Conservation (phyloP, 2,797 vertebrate genomes). For the Rhinella marina region DNA sequence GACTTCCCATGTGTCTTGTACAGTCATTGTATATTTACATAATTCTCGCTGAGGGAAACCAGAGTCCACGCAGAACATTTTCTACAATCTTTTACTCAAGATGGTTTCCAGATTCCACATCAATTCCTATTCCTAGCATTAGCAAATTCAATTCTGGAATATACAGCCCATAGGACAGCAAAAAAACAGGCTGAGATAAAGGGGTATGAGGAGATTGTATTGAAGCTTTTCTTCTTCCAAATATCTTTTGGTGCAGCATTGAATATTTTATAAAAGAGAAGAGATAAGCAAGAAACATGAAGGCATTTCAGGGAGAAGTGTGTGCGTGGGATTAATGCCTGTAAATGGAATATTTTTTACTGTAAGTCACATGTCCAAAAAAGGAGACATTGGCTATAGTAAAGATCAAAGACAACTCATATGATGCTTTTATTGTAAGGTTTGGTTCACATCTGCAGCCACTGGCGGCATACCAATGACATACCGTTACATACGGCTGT, state of each 20-base stretch:
- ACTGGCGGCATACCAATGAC: too few species aligned
- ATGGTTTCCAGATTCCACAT: slow-evolving; percentile 48
- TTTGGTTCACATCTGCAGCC: too few species aligned
- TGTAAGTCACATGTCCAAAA: too few species aligned
- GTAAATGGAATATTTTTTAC: too few species aligned
- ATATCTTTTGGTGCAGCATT: not conserved
- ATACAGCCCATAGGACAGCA: not conserved
- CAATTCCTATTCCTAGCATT: not conserved
- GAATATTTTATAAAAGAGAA: not conserved
- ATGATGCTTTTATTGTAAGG: too few species aligned
- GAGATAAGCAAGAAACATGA: not conserved
- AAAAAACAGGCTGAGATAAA: not conserved
- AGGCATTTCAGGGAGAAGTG: not conserved
- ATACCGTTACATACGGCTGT: too few species aligned
- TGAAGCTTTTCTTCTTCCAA: not conserved
- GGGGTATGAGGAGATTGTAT: not conserved
- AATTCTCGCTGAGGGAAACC: slow-evolving; percentile 37
- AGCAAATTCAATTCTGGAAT: slow-evolving; percentile 17
- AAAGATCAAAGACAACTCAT: too few species aligned
- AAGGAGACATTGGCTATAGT: too few species aligned
- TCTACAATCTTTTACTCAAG: slow-evolving; percentile 31
- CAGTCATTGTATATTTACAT: slow-evolving; percentile 53
- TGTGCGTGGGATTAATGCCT: too few species aligned
- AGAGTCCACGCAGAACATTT: slow-evolving; percentile 44
- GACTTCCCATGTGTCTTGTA: slow-evolving; percentile 27